Conservation (phyloP, 2,888 invertebrate genomes). For the Cactoblastis cactorum region DNA sequence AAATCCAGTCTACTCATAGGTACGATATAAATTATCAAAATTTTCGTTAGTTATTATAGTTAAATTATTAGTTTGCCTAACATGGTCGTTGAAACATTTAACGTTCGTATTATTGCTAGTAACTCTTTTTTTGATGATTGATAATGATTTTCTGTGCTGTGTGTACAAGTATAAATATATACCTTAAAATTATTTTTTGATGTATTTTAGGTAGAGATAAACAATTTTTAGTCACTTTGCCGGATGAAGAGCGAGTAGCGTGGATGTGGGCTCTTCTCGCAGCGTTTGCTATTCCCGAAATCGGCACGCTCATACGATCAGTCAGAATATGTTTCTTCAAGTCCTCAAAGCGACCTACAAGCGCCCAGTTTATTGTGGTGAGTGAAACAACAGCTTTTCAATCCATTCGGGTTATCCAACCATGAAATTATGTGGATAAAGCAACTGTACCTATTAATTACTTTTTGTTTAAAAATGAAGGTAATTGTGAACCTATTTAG, state of each 20-base stretch:
- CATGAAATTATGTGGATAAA: constrained; percentile 4
- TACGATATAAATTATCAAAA: too few relatives aligned
- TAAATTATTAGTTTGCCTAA: too few relatives aligned
- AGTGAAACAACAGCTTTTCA: constrained; percentile 33
- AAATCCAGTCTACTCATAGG: too few relatives aligned
- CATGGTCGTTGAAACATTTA: too few relatives aligned
- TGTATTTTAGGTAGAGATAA: constrained; percentile 87
- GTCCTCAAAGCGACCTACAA: constrained; percentile 86
- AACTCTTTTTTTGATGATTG: too few relatives aligned
- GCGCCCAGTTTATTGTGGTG: constrained; percentile 73
- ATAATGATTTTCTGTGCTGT: too few relatives aligned
- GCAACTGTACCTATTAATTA: neutral
- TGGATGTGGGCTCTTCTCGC: constrained; percentile 96
- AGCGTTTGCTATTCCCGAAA: constrained; percentile 92
- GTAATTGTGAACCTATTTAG: neutral
- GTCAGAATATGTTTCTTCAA: constrained; percentile 94
- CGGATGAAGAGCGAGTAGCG: constrained; percentile 91
- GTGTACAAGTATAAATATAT: neutral
- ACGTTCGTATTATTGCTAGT: too few relatives aligned
- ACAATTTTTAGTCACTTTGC: constrained; percentile 88
- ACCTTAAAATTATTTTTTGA: neutral
- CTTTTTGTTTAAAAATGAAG: neutral
- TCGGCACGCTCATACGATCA: constrained; percentile 91
- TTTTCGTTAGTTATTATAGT: too few relatives aligned
- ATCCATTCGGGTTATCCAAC: neutral